Evolutionary conservation across 2,888 invertebrate genomes (phyloP), one percentile per base, ranked within the genome.

Genomic region (Drosophila villosipedis): DNA sequence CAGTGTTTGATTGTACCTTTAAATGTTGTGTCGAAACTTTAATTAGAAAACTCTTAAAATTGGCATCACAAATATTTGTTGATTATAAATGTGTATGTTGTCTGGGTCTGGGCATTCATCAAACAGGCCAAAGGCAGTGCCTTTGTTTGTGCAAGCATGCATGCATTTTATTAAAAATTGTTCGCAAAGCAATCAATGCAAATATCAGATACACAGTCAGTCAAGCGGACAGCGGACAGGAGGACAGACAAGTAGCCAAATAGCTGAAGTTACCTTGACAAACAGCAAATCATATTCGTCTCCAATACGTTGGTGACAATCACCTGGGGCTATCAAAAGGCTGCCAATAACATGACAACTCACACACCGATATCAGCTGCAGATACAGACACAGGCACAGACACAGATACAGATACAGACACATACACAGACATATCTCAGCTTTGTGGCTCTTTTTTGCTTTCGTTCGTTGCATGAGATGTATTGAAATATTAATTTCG

Each of bases 401-500:
- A 30, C 3, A 43, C 39, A 39, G 25, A 57, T 14, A 68, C 37
- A 47, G n/a, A 28, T 9, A 62, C 19, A 70, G 31, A 25, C 28
- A 28, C 28, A 28, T 3, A 28, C 28, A 28, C 28, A 28, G 28
- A 52, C 37, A 67, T 41, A 68, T 68, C 65, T 71, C 61, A 67
- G 66, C 76, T 83, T 76, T 83, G 74, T 79, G 74, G 73, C 65
- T 73, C 37, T 74, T 76, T 76, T 73, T 67, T 60, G 65, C 60
- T 54, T 62, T 61, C 60, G 35, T 68, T 72, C 66, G 58, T 68
- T 79, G 76, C 62, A 54, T 68, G 69, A 71, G 68, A 69, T 62
- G 78, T 84, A 80, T 87, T 73, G 78, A 82, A 87, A 87, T 87
- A 84, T 84, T 84, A 84, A 84, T 84, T 84, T 84, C 61, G 78